A percentile compares a stretch with the other conserved stretches of the same genome.
These are phyloP conservation scores for Gracilinanus agilis DNA, from an alignment of 2,113 vertebrate genomes.

Conservation along the genomic window DNA sequence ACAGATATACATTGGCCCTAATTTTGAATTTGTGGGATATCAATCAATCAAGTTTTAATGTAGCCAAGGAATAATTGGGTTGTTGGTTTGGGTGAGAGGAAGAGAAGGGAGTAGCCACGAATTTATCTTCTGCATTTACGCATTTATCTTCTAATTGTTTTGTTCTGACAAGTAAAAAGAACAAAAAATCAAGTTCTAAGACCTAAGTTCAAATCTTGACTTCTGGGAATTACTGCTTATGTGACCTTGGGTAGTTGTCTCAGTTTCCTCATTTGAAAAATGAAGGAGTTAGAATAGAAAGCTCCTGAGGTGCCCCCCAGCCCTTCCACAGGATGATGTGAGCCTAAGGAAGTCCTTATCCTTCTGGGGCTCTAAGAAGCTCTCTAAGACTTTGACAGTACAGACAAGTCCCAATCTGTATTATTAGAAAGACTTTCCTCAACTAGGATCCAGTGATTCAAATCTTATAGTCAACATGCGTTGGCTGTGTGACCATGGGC, in stretches of 20 bases:
- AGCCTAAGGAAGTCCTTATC: background rate
- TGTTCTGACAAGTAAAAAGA: background rate
- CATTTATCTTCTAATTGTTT: background rate
- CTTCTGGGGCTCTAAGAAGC: background rate
- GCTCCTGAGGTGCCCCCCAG: background rate
- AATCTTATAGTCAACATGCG: background rate
- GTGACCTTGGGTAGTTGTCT: background rate
- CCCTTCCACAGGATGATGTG: background rate
- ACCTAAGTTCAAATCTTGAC: background rate
- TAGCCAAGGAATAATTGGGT: background rate
- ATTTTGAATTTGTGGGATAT: background rate
- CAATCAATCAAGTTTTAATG: background rate
- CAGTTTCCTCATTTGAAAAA: background rate
- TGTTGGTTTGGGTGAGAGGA: background rate
- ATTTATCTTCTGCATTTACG: too few relatives aligned
- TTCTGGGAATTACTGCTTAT: background rate
- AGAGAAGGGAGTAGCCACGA: background rate
- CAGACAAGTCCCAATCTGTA: background rate
- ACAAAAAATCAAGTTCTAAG: background rate
- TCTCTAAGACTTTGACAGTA: background rate
- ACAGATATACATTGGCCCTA: background rate
- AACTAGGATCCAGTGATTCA: background rate
- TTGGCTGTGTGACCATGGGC: background rate
- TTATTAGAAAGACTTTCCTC: background rate
- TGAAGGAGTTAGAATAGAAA: background rate